These are phyloP conservation scores for Hofmannophila pseudospretella DNA, from an alignment of 2,888 invertebrate species.

Conservation along the genomic window DNA sequence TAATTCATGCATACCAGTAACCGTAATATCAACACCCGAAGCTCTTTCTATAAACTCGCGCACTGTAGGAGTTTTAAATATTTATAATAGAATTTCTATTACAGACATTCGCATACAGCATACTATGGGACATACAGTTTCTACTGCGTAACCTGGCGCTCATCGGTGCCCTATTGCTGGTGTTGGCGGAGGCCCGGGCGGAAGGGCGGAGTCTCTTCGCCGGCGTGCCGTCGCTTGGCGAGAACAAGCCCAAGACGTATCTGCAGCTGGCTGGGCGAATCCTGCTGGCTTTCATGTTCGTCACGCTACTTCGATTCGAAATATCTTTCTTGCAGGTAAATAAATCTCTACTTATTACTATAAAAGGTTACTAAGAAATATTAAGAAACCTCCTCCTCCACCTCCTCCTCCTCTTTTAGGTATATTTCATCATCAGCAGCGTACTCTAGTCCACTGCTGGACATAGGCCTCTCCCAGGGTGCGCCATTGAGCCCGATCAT, in stretches of 20 bases:
- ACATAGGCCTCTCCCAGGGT: too few relatives aligned
- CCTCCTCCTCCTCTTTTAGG: too few relatives aligned
- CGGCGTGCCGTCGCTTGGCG: slow-evolving; percentile 93
- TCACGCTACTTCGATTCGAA: slow-evolving; percentile 96
- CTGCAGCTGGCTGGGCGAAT: slow-evolving; percentile 97
- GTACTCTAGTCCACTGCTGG: too few relatives aligned
- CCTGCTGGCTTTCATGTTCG: slow-evolving; percentile 98
- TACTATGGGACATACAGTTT: slow-evolving; percentile 99
- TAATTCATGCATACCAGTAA: too few relatives aligned
- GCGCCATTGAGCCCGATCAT: too few relatives aligned
- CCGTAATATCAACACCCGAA: too few relatives aligned
- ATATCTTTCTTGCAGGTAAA: slow-evolving; percentile 90
- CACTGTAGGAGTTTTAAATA: too few relatives aligned
- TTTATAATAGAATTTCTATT: too few relatives aligned
- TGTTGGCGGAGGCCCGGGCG: slow-evolving; percentile 96
- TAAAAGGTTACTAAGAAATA: too few relatives aligned
- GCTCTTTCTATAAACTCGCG: too few relatives aligned
- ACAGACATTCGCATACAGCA: slow-evolving; percentile 96
- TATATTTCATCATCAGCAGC: too few relatives aligned
- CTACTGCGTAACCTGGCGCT: slow-evolving; percentile 96
- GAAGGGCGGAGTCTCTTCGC: slow-evolving; percentile 97
- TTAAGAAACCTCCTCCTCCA: too few relatives aligned
- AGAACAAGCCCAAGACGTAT: slow-evolving; percentile 98
- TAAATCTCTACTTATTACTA: slow-evolving; percentile 3
- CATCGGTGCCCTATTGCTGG: slow-evolving; percentile 96